phyloP scores from a whole-genome alignment of 2,888 invertebrate genomes.

The Drosophila paramelanica region DNA sequence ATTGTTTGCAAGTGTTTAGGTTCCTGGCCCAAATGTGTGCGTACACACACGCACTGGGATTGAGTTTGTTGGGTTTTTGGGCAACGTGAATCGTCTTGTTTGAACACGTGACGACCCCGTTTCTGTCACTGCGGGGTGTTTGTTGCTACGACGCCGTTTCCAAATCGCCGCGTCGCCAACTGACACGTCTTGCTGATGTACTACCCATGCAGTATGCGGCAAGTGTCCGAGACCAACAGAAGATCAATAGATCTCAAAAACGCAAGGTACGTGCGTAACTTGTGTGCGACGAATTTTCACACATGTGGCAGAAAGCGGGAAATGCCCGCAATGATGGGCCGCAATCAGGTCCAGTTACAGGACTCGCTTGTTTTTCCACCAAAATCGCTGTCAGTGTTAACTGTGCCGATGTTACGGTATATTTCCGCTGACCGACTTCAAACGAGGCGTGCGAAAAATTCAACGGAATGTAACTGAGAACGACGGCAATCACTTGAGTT shows the following conservation, averaged over 20 bases:
- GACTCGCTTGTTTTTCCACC: slow-evolving; percentile 42
- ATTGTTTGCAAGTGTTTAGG: slow-evolving; percentile 59
- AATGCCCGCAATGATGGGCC: slow-evolving; percentile 47
- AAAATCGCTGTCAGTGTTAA: slow-evolving; percentile 46
- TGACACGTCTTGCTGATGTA: slow-evolving; percentile 52
- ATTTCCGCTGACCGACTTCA: slow-evolving; percentile 71
- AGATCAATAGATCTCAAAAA: not conserved
- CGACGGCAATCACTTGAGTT: slow-evolving; percentile 41
- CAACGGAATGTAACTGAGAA: slow-evolving; percentile 64
- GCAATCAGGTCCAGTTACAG: slow-evolving; percentile 65
- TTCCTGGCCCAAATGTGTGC: slow-evolving; percentile 55
- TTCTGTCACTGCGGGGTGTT: slow-evolving; percentile 64
- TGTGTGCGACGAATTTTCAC: slow-evolving; percentile 62
- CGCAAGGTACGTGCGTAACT: slow-evolving; percentile 53
- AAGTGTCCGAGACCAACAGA: slow-evolving; percentile 39
- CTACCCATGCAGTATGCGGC: slow-evolving; percentile 29
- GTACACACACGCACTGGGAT: slow-evolving; percentile 40
- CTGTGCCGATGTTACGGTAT: slow-evolving; percentile 62
- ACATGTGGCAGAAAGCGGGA: slow-evolving; percentile 57
- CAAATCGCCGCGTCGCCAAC: slow-evolving; percentile 53
- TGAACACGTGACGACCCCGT: slow-evolving; percentile 77
- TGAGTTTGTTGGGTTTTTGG: slow-evolving; percentile 17
- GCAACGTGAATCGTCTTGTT: slow-evolving; percentile 61
- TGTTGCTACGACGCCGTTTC: slow-evolving; percentile 49
- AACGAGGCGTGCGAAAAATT: slow-evolving; percentile 71